Base-by-base conservation (phyloP, 2,888 invertebrate genomes). In the Eupeodes latifasciatus region DNA sequence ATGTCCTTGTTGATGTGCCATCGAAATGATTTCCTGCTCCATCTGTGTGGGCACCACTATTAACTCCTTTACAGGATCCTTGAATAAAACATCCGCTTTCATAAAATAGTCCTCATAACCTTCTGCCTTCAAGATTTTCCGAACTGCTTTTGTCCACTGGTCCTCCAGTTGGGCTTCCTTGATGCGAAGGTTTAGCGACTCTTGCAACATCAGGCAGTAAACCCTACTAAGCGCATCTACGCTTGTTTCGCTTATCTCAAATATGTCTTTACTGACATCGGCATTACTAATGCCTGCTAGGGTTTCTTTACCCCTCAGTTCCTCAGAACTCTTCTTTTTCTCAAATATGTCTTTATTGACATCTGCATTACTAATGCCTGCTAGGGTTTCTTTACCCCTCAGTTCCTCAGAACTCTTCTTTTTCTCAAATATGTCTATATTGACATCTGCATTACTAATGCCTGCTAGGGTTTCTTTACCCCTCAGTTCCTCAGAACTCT, bases 1-100 rank as follows among this genome's bases (percentile, higher is more conserved):
- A 90, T 93, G 92, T 34, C 92, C 92, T n/a, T 88, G 89, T 62
- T 91, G 92, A 88, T 93, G 93, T 0, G 89, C 89, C 40, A 71
- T 90, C 64, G 88, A 88, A 9, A 93, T 93, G 5, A 93, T 90
- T 69, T 92, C 91, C 11, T n/a, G 19, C 0, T 57, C 76, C 91
- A 94, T 91, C 4, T n/a, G 36, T 44, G 87, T 91, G 0, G 93
- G 93, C 19, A 93, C 90, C 0, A 92, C 91, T 7, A 92, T 79
- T 2, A 91, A 9, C 0, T 79, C 51, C 53, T 71, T 53, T 12
- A 49, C 14, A 5, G 55, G 57, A 47, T 77, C 47, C 7, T 66
- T 77, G n/a, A 16, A 55, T 1, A 77, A 10, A 1, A 77, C 66
- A 4, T 44, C 76, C 9, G n/a, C 10, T 34, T 62, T 74, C 44